These are phyloP conservation scores for Enchytraeus crypticus DNA, from an alignment of 2,888 invertebrate species.

Conservation along the genomic window DNA sequence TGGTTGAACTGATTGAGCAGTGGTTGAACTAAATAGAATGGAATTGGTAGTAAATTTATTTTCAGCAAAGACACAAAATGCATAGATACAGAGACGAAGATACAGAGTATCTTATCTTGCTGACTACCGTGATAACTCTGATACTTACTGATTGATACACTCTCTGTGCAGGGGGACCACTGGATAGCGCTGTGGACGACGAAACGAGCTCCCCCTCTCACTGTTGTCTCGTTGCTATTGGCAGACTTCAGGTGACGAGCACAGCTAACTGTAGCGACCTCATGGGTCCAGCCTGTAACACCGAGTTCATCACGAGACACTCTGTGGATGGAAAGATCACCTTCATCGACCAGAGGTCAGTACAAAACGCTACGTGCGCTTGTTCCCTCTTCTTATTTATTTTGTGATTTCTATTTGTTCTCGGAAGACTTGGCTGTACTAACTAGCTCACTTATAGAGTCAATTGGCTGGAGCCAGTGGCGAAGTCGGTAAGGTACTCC, in stretches of 20 bases:
- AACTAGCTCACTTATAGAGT: too few species aligned
- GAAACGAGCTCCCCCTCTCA: slow-evolving; percentile 64
- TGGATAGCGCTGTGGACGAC: slow-evolving; percentile 57
- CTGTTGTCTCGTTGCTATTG: slow-evolving; percentile 95
- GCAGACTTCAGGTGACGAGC: slow-evolving; percentile 88
- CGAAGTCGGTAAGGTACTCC: too few species aligned
- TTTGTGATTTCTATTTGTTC: background rate
- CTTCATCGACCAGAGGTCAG: slow-evolving; percentile 83
- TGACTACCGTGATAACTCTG: too few species aligned
- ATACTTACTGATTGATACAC: too few species aligned
- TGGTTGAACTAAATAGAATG: too few species aligned
- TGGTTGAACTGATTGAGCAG: too few species aligned
- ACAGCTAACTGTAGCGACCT: slow-evolving; percentile 86
- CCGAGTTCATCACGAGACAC: slow-evolving; percentile 92
- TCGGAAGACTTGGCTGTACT: too few species aligned
- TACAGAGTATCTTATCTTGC: too few species aligned
- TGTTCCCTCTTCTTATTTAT: background rate
- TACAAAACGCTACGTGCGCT: background rate
- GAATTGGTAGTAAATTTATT: too few species aligned
- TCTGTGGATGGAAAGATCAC: slow-evolving; percentile 94
- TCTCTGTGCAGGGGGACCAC: slow-evolving; percentile 68
- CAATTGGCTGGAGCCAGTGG: too few species aligned
- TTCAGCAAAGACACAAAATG: too few species aligned
- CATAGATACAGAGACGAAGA: too few species aligned
- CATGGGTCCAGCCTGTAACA: slow-evolving; percentile 61